Evolutionary conservation across 2,113 vertebrate genomes (phyloP).

Genomic region (Marcusenius ussheri): DNA sequence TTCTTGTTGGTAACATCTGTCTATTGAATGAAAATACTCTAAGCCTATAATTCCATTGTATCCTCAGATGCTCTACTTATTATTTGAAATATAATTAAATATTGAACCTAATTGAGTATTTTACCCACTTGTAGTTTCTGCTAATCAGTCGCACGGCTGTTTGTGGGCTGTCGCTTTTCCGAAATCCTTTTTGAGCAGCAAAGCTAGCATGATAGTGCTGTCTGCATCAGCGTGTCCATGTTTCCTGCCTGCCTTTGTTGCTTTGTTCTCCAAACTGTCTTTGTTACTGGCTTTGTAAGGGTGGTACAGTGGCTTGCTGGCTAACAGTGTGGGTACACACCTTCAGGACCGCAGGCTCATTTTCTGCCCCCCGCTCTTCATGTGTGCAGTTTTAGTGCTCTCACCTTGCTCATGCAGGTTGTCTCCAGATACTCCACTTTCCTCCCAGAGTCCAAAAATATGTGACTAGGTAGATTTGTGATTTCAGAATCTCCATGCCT

Average conservation of each 20-base stretch:
- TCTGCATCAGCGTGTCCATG: not conserved
- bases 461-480: not conserved
- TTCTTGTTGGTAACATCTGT: not conserved
- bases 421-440: not conserved
- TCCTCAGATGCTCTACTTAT: not conserved
- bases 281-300: not conserved
- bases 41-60: not conserved
- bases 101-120: not conserved
- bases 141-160: not conserved
- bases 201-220: not conserved
- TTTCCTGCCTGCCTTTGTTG: not conserved
- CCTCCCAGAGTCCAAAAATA: not conserved
- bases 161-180: not conserved
- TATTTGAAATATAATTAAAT: not conserved
- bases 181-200: not conserved
- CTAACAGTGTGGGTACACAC: not conserved
- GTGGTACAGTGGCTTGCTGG: not conserved
- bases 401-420: not conserved
- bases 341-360: not conserved
- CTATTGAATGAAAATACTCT: not conserved
- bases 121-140: not conserved
- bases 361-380: not conserved
- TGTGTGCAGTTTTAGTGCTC: not conserved
- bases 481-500: not conserved
- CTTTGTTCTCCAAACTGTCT: not conserved